Percentiles rank a stretch among this genome's conserved stretches.
phyloP scores from a whole-genome alignment of 2,113 vertebrate genomes.

The Gymnobelideus leadbeateri region DNA sequence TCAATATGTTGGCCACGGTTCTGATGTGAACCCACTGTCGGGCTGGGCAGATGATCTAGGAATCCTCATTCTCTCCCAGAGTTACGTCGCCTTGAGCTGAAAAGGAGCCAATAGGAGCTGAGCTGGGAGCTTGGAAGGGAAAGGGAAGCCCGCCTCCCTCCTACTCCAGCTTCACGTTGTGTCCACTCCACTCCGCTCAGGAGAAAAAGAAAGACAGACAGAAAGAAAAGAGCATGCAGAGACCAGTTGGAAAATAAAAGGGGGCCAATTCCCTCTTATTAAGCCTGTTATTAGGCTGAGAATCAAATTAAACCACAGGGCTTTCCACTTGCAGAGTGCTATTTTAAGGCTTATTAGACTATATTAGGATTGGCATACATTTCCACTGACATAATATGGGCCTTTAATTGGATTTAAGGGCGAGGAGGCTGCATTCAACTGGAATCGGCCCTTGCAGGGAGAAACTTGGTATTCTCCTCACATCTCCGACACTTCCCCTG shows the following conservation, averaged over 20 bases:
- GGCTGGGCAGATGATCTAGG: neutral
- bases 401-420: slow-evolving; percentile 91
- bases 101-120: neutral
- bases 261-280: slow-evolving; percentile 85
- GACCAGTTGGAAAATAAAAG: slow-evolving; percentile 83
- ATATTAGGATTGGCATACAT: slow-evolving; percentile 92
- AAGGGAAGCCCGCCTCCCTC: neutral
- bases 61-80: neutral
- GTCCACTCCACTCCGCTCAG: neutral
- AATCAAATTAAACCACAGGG: slow-evolving; percentile 89
- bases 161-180: rapidly evolving
- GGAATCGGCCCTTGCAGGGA: slow-evolving; percentile 80
- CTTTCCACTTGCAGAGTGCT: slow-evolving; percentile 87
- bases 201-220: slow-evolving; percentile 56
- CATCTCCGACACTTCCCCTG: slow-evolving; percentile 76
- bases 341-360: slow-evolving; percentile 91
- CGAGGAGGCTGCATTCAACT: slow-evolving; percentile 85
- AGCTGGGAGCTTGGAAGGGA: neutral
- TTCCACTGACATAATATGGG: slow-evolving; percentile 88
- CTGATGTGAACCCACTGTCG: neutral
- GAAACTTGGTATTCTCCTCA: slow-evolving; percentile 83
- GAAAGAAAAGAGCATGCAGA: slow-evolving; percentile 79
- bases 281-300: slow-evolving; percentile 87
- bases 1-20: neutral
- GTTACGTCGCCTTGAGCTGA: neutral